Evolutionary conservation across 2,113 vertebrate species (phyloP).

Genomic region (Neolamprologus tretocephalus): DNA sequence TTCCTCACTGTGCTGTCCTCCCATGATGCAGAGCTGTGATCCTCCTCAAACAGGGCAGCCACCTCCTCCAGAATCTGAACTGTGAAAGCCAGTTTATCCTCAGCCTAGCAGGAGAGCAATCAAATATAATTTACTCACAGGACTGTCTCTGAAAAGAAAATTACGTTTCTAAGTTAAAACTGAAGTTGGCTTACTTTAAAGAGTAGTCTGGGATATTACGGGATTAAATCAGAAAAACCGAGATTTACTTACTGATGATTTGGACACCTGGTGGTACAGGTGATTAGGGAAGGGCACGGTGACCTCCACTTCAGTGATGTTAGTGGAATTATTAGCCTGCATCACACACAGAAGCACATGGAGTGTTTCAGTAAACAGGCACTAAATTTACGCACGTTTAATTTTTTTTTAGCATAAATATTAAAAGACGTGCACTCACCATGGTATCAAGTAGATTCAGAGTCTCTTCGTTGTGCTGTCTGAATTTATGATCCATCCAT

Average conservation of each 20-base stretch:
- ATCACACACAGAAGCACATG: no score
- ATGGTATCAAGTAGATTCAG: no score
- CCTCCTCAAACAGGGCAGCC: conserved; percentile 11
- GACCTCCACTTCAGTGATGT: not conserved
- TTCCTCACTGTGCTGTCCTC: conserved; percentile 19
- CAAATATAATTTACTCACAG: not conserved
- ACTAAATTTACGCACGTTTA: no score
- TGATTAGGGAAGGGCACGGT: not conserved
- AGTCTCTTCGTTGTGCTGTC: no score
- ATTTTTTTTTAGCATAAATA: no score
- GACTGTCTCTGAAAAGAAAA: not conserved
- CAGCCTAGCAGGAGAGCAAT: not conserved
- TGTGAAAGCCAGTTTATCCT: not conserved
- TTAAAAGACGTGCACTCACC: no score
- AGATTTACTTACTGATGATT: not conserved
- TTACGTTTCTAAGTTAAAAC: not conserved
- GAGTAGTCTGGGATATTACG: not conserved
- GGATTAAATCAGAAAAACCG: not conserved
- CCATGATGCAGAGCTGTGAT: conserved; percentile 37
- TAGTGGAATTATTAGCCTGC: not conserved
- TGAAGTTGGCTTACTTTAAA: not conserved
- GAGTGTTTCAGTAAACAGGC: no score
- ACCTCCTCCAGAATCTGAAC: not conserved
- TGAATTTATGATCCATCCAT: no score
- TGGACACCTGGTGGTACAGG: not conserved